Evolutionary conservation across 2,113 vertebrate genomes (phyloP).

Genomic region (Leuciscus idus): DNA sequence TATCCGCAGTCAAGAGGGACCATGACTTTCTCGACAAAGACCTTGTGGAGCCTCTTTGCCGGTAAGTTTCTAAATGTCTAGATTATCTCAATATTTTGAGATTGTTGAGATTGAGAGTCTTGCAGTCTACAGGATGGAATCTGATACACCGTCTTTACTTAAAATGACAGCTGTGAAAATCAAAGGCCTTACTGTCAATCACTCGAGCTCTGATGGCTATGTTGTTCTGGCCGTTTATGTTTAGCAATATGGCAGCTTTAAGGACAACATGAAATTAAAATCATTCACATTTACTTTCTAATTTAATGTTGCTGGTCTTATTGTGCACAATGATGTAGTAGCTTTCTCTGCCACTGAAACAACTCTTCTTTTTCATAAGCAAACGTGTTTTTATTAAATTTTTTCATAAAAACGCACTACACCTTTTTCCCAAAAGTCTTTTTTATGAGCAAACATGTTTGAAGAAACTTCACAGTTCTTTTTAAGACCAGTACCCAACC

Average conservation of each 20-base stretch:
- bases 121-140: background rate
- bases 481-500: background rate
- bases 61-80: conserved; percentile 76
- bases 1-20: conserved; percentile 92
- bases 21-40: conserved; percentile 98
- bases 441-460: background rate
- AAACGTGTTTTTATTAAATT: background rate
- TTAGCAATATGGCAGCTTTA: background rate
- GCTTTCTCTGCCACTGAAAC: background rate
- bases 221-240: background rate
- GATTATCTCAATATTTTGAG: background rate
- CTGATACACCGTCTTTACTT: background rate
- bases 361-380: background rate
- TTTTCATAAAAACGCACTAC: background rate
- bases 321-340: background rate
- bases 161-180: conserved; percentile 26
- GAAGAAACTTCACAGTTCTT: background rate
- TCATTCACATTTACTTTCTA: background rate
- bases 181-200: conserved; percentile 9
- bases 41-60: conserved; percentile 95
- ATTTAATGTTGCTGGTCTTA: background rate
- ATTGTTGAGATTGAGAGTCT: background rate
- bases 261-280: background rate
- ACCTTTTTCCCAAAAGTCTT: no score
- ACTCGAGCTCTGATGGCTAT: background rate